These are phyloP conservation scores for Diprion similis DNA, from an alignment of 1,140 invertebrate genomes.

Conservation along the genomic window DNA sequence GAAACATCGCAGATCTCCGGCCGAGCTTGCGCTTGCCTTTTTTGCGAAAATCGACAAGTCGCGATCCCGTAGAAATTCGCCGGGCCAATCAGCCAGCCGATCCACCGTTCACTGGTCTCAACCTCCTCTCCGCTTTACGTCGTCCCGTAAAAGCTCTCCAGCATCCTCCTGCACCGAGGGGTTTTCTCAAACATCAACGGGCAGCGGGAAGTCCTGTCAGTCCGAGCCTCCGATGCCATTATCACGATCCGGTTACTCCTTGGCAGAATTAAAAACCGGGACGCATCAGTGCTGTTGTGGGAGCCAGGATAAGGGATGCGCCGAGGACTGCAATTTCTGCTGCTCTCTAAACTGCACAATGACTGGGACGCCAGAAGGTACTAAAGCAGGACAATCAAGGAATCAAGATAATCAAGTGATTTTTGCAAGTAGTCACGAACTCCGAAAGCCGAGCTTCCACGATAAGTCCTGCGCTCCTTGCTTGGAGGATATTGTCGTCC, in stretches of 20 bases:
- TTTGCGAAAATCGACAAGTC: background rate
- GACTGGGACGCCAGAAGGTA: background rate
- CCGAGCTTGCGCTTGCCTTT: background rate
- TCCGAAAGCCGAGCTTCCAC: background rate
- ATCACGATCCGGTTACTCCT: background rate
- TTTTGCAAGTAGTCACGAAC: background rate
- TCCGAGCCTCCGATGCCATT: background rate
- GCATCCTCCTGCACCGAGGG: background rate
- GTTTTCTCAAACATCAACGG: background rate
- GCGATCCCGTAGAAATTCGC: background rate
- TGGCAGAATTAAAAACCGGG: background rate
- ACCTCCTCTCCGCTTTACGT: background rate
- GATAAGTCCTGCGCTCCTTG: background rate
- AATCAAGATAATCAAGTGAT: background rate
- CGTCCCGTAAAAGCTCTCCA: background rate
- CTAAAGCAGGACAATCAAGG: background rate
- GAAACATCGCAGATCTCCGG: background rate
- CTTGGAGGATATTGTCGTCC: background rate
- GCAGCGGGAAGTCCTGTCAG: background rate
- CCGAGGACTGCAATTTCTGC: constrained; percentile 9
- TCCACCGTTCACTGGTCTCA: background rate
- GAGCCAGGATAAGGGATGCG: background rate
- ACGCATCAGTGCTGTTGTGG: constrained; percentile 3
- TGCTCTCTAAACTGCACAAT: background rate
- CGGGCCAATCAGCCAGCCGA: background rate